phyloP scores from a whole-genome alignment of 2,888 invertebrate species.

The Micropterix aruncella region DNA sequence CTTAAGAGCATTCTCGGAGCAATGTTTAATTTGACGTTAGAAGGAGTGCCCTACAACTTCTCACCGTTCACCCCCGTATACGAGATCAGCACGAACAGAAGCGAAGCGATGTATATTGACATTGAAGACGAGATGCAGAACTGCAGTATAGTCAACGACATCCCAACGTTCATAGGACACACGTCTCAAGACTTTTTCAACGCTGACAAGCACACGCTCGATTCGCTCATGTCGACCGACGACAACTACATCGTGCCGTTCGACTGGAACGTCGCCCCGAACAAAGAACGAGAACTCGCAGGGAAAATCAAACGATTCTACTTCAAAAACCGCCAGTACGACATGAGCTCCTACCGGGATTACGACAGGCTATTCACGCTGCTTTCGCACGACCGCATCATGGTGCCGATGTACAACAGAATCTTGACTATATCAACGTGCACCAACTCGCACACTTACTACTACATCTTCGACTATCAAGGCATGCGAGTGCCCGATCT shows the following conservation, averaged over 20 bases:
- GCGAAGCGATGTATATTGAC: not conserved
- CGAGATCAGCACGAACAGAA: not conserved
- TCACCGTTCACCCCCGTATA: not conserved
- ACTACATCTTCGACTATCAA: not conserved
- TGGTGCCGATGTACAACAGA: not conserved
- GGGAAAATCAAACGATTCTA: not conserved
- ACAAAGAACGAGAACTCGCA: not conserved
- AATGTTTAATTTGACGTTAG: not conserved
- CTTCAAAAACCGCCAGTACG: not conserved
- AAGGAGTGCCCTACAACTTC: not conserved
- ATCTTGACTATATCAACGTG: not conserved
- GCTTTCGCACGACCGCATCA: not conserved
- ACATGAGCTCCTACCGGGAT: not conserved
- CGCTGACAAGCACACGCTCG: not conserved
- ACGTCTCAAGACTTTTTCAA: not conserved
- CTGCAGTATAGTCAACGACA: not conserved
- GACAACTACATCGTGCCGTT: not conserved
- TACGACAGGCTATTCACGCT: not conserved
- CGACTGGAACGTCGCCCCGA: not conserved
- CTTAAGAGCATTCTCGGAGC: not conserved
- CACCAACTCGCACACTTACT: not conserved
- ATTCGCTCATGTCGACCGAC: not conserved
- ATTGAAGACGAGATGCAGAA: not conserved
- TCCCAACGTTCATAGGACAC: not conserved
- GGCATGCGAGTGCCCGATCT: not conserved